Conservation (phyloP, 2,888 invertebrate species). For the Platycnemis pennipes region DNA sequence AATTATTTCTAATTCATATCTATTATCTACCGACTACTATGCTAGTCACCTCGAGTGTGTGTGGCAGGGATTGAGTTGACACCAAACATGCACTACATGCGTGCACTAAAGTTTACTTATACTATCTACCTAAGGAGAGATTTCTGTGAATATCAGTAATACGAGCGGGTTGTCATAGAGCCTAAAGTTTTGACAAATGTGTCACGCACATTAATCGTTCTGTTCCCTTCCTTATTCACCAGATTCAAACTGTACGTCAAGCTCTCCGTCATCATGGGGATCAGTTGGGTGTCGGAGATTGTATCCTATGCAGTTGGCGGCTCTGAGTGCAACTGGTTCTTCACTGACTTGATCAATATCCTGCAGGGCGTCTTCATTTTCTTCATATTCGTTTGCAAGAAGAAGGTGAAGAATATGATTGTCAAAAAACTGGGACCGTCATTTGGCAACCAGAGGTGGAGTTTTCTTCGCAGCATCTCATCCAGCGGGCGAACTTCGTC, state of each 20-base stretch:
- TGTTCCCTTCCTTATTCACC: background rate
- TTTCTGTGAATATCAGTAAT: no score
- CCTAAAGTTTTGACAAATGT: no score
- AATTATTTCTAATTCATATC: no score
- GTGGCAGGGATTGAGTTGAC: no score
- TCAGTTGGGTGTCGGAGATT: slow-evolving; percentile 1
- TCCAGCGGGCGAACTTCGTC: background rate
- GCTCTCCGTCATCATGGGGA: slow-evolving; percentile 35
- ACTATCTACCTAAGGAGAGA: no score
- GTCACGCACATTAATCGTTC: no score
- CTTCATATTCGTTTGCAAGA: slow-evolving; percentile 84
- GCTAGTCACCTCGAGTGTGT: no score
- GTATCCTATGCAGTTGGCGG: slow-evolving; percentile 28
- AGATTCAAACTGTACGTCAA: slow-evolving; percentile 47
- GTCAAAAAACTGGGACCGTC: background rate
- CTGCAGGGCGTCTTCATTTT: slow-evolving; percentile 83
- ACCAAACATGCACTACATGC: no score
- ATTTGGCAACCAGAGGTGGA: background rate
- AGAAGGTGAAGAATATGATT: slow-evolving; percentile 80
- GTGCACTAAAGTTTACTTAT: no score
- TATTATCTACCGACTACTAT: no score
- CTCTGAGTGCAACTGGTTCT: background rate
- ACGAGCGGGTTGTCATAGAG: no score
- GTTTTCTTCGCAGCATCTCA: background rate
- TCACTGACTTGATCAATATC: slow-evolving; percentile 79